Conservation (phyloP, 35 echinoderm and acorn worm genomes). For the Acanthaster planci region DNA sequence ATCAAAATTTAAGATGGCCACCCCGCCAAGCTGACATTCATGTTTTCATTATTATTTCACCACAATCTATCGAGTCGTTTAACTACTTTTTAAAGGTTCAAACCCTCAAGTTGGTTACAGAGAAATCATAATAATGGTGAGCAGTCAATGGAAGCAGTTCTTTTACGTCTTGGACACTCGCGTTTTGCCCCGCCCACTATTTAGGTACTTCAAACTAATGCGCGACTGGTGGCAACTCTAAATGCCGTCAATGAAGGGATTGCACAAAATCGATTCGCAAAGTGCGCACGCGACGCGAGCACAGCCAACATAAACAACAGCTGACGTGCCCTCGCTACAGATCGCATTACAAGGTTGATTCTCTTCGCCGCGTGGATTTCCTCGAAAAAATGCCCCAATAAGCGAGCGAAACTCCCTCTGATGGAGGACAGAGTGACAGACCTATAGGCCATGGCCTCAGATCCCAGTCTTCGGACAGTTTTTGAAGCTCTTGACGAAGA, state of each 20-base stretch:
- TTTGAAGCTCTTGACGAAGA: constrained; percentile 53
- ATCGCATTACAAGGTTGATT: not conserved
- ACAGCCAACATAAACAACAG: not conserved
- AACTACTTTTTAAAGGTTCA: no score
- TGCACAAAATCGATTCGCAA: not conserved
- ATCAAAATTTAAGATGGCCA: no score
- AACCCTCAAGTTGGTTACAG: no score
- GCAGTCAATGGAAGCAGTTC: no score
- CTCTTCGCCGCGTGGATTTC: not conserved
- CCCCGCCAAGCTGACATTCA: no score
- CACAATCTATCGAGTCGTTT: no score
- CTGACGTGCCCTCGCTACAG: not conserved
- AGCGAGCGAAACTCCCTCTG: not conserved
- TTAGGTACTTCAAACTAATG: not conserved
- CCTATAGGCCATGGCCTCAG: constrained; percentile 2
- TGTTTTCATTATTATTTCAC: no score
- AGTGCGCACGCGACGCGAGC: not conserved
- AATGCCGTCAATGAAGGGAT: not conserved
- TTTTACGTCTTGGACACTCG: no score
- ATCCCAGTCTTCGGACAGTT: constrained; percentile 30
- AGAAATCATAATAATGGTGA: no score
- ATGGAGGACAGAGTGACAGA: not conserved
- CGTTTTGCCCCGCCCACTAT: no score
- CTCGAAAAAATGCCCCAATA: not conserved
- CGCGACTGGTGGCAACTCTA: not conserved